Evolutionary conservation across 2,797 vertebrate genomes (phyloP).

Genomic region (Schizothorax lantsangensis): DNA sequence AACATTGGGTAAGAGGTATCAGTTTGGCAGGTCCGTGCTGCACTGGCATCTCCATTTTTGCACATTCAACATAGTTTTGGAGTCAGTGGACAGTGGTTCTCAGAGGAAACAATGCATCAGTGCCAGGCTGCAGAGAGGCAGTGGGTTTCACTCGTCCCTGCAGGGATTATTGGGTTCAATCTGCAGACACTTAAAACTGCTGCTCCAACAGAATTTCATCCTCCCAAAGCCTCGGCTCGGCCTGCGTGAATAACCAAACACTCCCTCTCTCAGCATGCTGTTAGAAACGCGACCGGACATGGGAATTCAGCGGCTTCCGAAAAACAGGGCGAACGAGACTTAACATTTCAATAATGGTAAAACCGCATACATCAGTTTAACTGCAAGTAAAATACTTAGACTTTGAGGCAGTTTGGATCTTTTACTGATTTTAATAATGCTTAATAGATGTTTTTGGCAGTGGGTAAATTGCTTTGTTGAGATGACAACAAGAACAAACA

Average conservation of each 20-base stretch:
- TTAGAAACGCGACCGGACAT: conserved; percentile 8
- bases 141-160: conserved; percentile 32
- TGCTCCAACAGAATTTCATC: conserved; percentile 48
- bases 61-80: conserved; percentile 28
- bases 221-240: conserved; percentile 24
- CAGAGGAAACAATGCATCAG: conserved; percentile 23
- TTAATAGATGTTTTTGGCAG: conserved; percentile 26
- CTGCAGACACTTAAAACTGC: conserved; percentile 32
- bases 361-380: conserved; percentile 25
- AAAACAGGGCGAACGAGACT: conserved; percentile 6
- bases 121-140: conserved; percentile 17
- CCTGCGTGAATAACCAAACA: conserved; percentile 42
- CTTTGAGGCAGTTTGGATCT: neutral
- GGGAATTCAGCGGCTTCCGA: conserved; percentile 19
- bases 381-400: neutral
- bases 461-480: conserved; percentile 35
- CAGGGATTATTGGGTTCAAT: conserved; percentile 45
- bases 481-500: conserved; percentile 38
- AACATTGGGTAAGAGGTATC: neutral
- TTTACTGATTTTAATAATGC: conserved; percentile 17
- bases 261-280: conserved; percentile 36
- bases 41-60: conserved; percentile 1
- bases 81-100: conserved; percentile 7
- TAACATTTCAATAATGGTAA: conserved; percentile 15
- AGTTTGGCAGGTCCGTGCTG: neutral